Conservation (phyloP, 2,888 invertebrate genomes). For the Melanchra persicariae region DNA sequence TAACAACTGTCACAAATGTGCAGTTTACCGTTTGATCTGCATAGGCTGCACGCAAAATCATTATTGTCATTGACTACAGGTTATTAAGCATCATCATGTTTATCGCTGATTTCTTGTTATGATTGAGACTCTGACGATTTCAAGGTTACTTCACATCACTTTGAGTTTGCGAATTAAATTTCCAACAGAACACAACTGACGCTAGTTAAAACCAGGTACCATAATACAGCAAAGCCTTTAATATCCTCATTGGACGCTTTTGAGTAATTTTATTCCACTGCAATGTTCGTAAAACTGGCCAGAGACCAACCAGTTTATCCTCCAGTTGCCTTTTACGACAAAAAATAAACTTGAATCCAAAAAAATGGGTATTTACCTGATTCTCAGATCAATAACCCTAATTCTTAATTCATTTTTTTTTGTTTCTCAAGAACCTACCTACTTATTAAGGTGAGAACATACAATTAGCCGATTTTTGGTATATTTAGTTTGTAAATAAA, state of each 20-base stretch:
- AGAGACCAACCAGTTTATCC: conserved; percentile 24
- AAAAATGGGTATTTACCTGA: conserved; percentile 17
- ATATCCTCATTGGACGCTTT: neutral
- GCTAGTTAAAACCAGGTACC: neutral
- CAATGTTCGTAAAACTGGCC: neutral
- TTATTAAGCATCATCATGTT: conserved; percentile 8
- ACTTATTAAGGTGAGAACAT: neutral
- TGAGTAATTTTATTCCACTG: neutral
- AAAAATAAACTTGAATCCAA: conserved; percentile 2
- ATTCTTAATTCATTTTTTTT: conserved; percentile 11
- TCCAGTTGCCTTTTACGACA: neutral
- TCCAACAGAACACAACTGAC: too few species aligned
- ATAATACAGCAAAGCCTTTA: neutral
- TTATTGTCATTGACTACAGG: conserved; percentile 10
- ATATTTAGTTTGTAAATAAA: neutral
- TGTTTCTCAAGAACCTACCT: neutral
- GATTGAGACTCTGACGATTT: neutral
- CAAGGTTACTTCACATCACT: too few species aligned
- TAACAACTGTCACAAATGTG: neutral
- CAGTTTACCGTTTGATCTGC: conserved; percentile 9
- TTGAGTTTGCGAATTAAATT: too few species aligned
- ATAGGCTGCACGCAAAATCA: conserved; percentile 20
- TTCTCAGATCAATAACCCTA: neutral
- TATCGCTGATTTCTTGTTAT: neutral
- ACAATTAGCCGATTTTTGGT: conserved; percentile 3